Base-by-base conservation (phyloP, 2,888 invertebrate genomes). In the Myopa tessellatipennis region DNA sequence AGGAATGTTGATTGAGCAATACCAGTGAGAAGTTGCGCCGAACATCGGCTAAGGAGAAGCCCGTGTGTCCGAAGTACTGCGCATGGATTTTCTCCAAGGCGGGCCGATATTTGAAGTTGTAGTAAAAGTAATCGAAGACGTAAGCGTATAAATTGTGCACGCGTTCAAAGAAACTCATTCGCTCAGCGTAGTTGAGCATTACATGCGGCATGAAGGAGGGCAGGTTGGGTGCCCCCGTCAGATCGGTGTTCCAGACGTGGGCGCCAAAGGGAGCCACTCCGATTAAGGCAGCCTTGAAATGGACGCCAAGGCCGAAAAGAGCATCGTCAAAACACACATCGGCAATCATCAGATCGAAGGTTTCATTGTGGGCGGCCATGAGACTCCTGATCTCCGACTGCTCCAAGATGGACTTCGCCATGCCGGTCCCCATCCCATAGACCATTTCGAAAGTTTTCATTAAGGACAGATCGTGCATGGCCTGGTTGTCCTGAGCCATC, bases 271-370 rank as follows among this genome's bases (percentile, higher is more conserved):
- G 75, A 1, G 80, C 79, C 5, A 82, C n/a, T 1, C 74, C 83
- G 61, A 84, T 77, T 3, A 83, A 34, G 16, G 83, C 80, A 6
- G 83, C 83, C 14, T 82, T 80, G 38, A 81, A 83, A 18, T 78
- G 78, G 10, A 82, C 80, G 4, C 77, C 80, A 12, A 84, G 77
- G 0, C 86, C 87, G 34, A 84, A 81, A 16, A 86, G 78, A 4
- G 87, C 87, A 77, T 88, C 87, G 76, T 82, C 83, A 14, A 85
- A 77, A 76, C 87, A 86, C 0, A 84, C 80, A 52, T 87, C 86
- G 40, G 84, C 77, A 3, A 89, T 80, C 4, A 88, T 81, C 0
- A 87, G 77, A 80, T 88, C 88, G 67, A 85, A 87, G 6, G 82
- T 81, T 71, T 82, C 79, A 16, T 87, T 83, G 0, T 87, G 38